Percentiles rank a stretch among this genome's conserved stretches.
phyloP scores from a whole-genome alignment of 2,113 vertebrate genomes.

The Pao palembangensis region DNA sequence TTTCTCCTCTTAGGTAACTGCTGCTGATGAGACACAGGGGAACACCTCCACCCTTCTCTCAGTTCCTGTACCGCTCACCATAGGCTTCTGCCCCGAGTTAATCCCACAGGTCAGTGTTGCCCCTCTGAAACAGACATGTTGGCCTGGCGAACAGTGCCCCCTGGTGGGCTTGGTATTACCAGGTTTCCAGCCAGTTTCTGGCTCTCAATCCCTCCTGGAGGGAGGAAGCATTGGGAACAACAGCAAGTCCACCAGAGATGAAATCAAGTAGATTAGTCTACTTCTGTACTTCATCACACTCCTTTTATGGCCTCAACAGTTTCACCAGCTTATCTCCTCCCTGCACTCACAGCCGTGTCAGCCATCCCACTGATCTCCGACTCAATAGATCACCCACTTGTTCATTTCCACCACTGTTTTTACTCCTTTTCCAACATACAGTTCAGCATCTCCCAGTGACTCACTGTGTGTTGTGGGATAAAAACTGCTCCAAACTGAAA shows the following conservation, averaged over 20 bases:
- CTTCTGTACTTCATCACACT: constrained; percentile 62
- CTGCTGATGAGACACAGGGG: background rate
- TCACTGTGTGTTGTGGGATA: constrained; percentile 89
- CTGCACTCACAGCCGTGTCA: constrained; percentile 44
- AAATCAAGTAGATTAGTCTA: constrained; percentile 67
- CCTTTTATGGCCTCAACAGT: constrained; percentile 53
- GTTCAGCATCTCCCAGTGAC: constrained; percentile 43
- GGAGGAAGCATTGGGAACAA: constrained; percentile 30
- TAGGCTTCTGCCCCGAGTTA: constrained; percentile 44
- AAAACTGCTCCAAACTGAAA: constrained; percentile 90
- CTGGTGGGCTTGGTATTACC: constrained; percentile 75
- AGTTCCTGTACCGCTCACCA: constrained; percentile 12
- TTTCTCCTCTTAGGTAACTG: constrained; percentile 5
- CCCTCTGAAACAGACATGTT: constrained; percentile 52
- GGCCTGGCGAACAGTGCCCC: constrained; percentile 79
- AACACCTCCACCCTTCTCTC: constrained; percentile 14
- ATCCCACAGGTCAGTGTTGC: constrained; percentile 59
- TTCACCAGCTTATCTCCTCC: constrained; percentile 57
- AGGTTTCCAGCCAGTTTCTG: constrained; percentile 24
- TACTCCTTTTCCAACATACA: constrained; percentile 37
- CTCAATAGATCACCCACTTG: constrained; percentile 66
- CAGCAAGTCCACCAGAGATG: constrained; percentile 39
- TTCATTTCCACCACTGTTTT: constrained; percentile 51
- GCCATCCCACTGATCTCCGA: constrained; percentile 54
- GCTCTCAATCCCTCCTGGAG: constrained; percentile 24